These are phyloP conservation scores for Acanthochromis polyacanthus DNA, from an alignment of 2,113 vertebrate genomes.

Conservation along the genomic window DNA sequence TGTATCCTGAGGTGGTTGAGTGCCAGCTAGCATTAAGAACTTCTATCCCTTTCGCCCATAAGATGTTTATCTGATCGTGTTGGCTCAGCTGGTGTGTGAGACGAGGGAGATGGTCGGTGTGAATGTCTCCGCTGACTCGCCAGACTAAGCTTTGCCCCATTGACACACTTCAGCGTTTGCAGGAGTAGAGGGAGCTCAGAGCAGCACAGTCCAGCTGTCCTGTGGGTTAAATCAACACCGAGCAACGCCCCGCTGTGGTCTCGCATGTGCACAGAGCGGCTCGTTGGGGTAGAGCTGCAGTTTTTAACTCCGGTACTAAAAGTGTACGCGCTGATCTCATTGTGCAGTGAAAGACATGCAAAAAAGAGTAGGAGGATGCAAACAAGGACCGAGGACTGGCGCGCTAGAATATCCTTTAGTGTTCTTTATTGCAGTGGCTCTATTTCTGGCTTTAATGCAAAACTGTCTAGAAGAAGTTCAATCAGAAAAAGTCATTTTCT, in stretches of 20 bases:
- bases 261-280: conserved; percentile 43
- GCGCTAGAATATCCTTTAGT: conserved; percentile 3
- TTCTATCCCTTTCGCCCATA: conserved; percentile 45
- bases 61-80: conserved; percentile 51
- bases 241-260: conserved; percentile 64
- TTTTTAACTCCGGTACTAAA: conserved; percentile 15
- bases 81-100: conserved; percentile 31
- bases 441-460: not conserved
- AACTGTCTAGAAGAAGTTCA: not conserved
- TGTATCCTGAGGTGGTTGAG: conserved; percentile 18
- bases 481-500: conserved; percentile 3
- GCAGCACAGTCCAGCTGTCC: conserved; percentile 59
- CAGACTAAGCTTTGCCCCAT: conserved; percentile 55
- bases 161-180: conserved; percentile 70
- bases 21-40: conserved; percentile 42
- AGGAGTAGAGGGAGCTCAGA: conserved; percentile 41
- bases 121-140: conserved; percentile 35
- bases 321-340: conserved; percentile 24
- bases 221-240: conserved; percentile 64
- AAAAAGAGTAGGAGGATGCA: conserved; percentile 25
- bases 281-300: conserved; percentile 17
- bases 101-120: not conserved
- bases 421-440: not conserved
- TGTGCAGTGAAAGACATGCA: conserved; percentile 20
- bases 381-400: not conserved